phyloP scores from a whole-genome alignment of 2,888 invertebrate genomes.

The Pandemis cinnamomeana region DNA sequence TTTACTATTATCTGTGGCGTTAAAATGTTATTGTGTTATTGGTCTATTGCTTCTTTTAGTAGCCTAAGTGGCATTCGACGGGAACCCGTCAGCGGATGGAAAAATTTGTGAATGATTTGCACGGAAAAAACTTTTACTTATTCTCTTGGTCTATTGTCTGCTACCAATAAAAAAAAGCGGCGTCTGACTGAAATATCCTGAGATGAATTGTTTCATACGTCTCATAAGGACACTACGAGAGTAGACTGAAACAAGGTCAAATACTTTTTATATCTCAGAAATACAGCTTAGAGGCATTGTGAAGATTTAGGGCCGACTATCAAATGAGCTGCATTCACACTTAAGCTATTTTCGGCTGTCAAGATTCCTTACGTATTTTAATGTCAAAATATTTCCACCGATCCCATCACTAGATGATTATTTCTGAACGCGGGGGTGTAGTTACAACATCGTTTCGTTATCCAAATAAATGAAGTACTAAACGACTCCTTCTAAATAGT shows the following conservation, averaged over 20 bases:
- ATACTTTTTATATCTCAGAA: not conserved
- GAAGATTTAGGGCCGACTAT: not conserved
- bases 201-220: not conserved
- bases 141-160: too few relatives aligned
- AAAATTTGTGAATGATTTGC: too few relatives aligned
- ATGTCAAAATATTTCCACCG: slow-evolving; percentile 4
- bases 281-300: not conserved
- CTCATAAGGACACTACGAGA: not conserved
- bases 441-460: not conserved
- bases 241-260: not conserved
- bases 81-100: too few relatives aligned
- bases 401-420: not conserved
- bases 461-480: too few relatives aligned
- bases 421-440: not conserved
- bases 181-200: not conserved
- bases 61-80: too few relatives aligned
- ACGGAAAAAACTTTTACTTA: too few relatives aligned
- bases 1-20: too few relatives aligned
- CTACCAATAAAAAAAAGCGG: too few relatives aligned
- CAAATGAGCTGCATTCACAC: not conserved
- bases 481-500: too few relatives aligned
- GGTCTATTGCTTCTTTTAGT: too few relatives aligned
- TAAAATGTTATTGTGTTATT: too few relatives aligned
- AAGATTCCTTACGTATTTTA: not conserved
- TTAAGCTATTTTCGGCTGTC: not conserved